phyloP scores from a whole-genome alignment of 2,888 invertebrate genomes.

The Sphaeridia pumilis region DNA sequence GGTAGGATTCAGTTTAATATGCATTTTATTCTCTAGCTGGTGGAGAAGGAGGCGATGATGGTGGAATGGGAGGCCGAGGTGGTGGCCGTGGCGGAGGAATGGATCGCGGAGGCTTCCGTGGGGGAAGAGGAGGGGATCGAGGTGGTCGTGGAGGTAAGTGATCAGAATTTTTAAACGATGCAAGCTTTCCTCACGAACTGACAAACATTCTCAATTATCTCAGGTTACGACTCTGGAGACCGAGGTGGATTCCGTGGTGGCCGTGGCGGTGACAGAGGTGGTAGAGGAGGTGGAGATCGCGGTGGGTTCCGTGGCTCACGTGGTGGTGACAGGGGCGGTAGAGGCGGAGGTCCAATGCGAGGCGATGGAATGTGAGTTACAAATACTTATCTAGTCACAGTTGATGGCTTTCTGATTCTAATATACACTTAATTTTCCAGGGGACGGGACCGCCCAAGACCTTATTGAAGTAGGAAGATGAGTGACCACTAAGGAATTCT shows the following conservation, averaged over 20 bases:
- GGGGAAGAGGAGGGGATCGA: conserved; percentile 43
- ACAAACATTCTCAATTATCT: not conserved
- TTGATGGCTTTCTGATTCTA: no score
- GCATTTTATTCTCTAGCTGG: conserved; percentile 18
- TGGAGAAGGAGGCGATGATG: conserved; percentile 41
- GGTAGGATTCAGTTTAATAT: not conserved
- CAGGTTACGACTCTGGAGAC: conserved; percentile 35
- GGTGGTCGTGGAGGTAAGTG: conserved; percentile 39
- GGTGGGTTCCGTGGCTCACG: conserved; percentile 43
- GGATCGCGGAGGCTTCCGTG: conserved; percentile 41
- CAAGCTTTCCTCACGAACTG: not conserved
- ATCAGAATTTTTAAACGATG: not conserved
- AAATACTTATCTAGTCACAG: not conserved
- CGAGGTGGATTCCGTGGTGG: conserved; percentile 43
- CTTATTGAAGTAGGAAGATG: conserved; percentile 24
- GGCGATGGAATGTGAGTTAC: conserved; percentile 37
- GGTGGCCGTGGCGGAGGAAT: conserved; percentile 39
- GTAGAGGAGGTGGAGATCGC: conserved; percentile 39
- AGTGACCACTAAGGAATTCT: not conserved
- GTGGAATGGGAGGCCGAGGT: conserved; percentile 39
- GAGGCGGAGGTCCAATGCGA: conserved; percentile 43
- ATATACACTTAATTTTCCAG: conserved; percentile 6
- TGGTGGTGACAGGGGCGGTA: conserved; percentile 43
- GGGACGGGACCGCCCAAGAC: conserved; percentile 27
- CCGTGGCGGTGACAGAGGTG: conserved; percentile 43